Base-by-base conservation (phyloP, 2,888 invertebrate genomes). In the Auanema sp. region DNA sequence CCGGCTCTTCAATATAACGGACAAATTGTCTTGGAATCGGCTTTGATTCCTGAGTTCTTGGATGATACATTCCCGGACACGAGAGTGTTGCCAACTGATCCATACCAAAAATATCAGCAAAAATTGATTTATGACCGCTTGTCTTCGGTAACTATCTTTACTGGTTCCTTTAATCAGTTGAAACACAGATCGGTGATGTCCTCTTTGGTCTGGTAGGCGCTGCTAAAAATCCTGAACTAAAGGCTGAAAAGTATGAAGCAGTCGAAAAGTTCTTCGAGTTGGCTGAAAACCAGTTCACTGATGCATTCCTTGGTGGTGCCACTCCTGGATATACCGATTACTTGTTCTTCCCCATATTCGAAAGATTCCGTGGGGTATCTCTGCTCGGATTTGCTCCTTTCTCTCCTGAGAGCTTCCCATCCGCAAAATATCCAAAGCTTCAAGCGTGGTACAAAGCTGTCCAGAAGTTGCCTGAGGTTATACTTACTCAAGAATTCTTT, bases 1-100 rank as follows among this genome's bases (percentile, higher is more conserved):
- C 92, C 92, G 10, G 89, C 90, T 2, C 81, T 92, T 52, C 90
- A 92, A 83, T 86, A 87, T 68, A 71, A 74, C 33, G 74, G 71
- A 60, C 64, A 70, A 54, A 63, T 70, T 16, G 85, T 93, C 14
- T 90, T 89, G 78, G 92, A 92, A 84, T 92, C 92, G 72, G 87
- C 90, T 68, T 88, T 92, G 42, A 89, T 92, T 68, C 89, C 89
- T 71, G 90, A 91, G 72, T 92, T 91, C 83, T 84, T 92, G 67
- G 92, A 93, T 81, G 92, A 92, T 78, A 89, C 89, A 78, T 91
- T 90, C 83, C 89, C 89, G 0, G 87, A 85, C 1, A 66, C 66
- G 5, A 88, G 88, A 0, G 85, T 92, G 24, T 89, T 90, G 77
- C 87, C 91, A 0, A 85, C 86, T 11, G 89, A 90, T 83, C 90